Percentiles rank a stretch among this genome's conserved stretches.
These are phyloP conservation scores for Prorops nasuta DNA, from an alignment of 1,140 invertebrate species.

Conservation along the genomic window DNA sequence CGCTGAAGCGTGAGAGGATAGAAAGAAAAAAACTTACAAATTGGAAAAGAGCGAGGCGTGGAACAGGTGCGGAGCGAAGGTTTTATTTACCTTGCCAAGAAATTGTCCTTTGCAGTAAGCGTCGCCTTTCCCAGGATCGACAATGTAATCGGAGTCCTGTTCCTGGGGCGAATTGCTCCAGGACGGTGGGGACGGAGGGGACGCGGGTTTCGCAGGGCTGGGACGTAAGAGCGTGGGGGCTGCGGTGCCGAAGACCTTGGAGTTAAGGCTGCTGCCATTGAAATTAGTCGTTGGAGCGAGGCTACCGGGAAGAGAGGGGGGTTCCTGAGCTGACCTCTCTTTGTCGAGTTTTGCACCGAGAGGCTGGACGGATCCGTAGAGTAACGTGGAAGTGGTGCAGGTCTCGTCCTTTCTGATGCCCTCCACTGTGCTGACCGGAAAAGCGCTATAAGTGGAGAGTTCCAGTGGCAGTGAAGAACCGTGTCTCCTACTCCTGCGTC, in stretches of 20 bases:
- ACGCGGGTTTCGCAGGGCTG: background rate
- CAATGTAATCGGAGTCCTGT: slow-evolving; percentile 56
- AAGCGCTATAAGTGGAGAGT: slow-evolving; percentile 13
- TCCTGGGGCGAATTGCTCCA: slow-evolving; percentile 41
- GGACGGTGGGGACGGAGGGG: slow-evolving; percentile 16
- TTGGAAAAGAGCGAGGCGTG: no score
- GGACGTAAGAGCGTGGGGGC: no score
- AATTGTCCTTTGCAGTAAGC: slow-evolving; percentile 60
- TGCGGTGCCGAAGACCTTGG: background rate
- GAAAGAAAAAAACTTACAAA: no score
- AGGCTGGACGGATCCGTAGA: slow-evolving; percentile 16
- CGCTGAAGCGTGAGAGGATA: no score
- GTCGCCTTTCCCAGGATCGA: slow-evolving; percentile 55
- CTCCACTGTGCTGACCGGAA: background rate
- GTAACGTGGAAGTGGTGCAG: slow-evolving; percentile 21
- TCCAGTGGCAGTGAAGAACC: slow-evolving; percentile 19
- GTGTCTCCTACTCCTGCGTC: slow-evolving; percentile 15
- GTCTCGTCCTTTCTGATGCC: background rate
- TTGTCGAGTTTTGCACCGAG: slow-evolving; percentile 4
- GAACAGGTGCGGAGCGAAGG: no score
- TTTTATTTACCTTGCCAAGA: slow-evolving; percentile 61
- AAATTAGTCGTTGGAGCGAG: background rate
- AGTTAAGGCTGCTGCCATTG: background rate
- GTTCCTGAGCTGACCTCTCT: background rate
- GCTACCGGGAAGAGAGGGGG: background rate